phyloP scores from a whole-genome alignment of 2,797 vertebrate genomes.

The Rhabdophis nuchalis region DNA sequence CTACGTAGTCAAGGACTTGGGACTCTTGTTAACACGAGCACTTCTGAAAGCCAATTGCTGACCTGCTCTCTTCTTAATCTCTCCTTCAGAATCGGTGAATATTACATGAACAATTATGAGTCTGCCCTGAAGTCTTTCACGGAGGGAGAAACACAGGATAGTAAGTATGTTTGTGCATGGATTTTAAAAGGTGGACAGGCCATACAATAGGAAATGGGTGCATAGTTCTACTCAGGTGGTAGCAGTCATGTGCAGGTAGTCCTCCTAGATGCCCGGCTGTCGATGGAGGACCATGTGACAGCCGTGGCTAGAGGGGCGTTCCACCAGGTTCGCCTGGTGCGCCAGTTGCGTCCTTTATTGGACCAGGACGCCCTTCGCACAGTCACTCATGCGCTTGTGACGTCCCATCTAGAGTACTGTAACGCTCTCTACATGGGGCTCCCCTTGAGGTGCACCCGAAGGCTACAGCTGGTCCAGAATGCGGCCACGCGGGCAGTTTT shows the following conservation, averaged over 20 bases:
- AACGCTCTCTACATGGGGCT: too few species aligned
- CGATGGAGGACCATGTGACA: too few species aligned
- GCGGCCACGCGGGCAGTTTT: too few species aligned
- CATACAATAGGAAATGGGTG: not conserved
- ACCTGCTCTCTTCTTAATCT: slow-evolving; percentile 32
- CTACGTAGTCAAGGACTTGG: not conserved
- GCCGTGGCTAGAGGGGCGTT: too few species aligned
- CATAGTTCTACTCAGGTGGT: not conserved
- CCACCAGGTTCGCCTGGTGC: too few species aligned
- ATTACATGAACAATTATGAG: slow-evolving; percentile 83
- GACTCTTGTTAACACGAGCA: not conserved
- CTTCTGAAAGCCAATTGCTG: slow-evolving; percentile 20
- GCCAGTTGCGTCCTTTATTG: too few species aligned
- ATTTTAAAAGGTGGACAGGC: not conserved
- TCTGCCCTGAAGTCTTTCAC: slow-evolving; percentile 83
- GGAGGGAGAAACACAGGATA: slow-evolving; percentile 83
- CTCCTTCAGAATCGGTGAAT: slow-evolving; percentile 86
- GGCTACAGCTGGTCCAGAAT: too few species aligned
- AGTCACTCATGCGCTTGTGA: too few species aligned
- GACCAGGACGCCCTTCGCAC: too few species aligned
- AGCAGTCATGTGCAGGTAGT: not conserved
- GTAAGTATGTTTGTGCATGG: slow-evolving; percentile 74
- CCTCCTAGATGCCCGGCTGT: too few species aligned
- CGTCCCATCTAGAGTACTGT: too few species aligned
- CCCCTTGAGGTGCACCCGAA: too few species aligned